Evolutionary conservation across 2,797 vertebrate genomes (phyloP).

Genomic region (Steatocranus sp.): DNA sequence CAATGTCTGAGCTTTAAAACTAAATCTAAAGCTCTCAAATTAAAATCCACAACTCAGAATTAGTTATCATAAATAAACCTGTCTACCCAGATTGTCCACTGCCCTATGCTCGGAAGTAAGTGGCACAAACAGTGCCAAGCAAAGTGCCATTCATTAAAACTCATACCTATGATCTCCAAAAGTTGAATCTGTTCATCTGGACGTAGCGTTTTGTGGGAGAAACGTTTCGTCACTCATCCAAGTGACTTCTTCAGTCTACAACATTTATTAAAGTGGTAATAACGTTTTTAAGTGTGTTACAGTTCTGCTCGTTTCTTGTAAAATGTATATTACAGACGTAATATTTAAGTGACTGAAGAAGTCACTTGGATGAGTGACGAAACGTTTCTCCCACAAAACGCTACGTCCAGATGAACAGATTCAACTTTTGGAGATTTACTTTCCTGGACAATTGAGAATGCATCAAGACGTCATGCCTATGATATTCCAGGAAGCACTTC

Average conservation of each 20-base stretch:
- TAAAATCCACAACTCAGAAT: not conserved
- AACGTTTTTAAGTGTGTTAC: not conserved
- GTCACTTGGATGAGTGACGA: too few species aligned
- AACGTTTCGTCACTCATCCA: too few species aligned
- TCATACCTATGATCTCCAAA: too few species aligned
- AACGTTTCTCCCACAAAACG: too few species aligned
- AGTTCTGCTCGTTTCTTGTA: not conserved
- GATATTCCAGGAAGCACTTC: slow-evolving; percentile 33
- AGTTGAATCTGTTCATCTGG: too few species aligned
- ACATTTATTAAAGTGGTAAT: not conserved
- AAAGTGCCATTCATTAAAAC: not conserved
- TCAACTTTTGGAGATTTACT: too few species aligned
- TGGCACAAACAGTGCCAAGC: not conserved
- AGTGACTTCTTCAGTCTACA: too few species aligned
- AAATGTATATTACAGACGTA: fast-evolving
- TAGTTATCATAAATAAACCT: not conserved
- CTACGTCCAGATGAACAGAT: too few species aligned
- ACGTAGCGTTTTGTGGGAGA: too few species aligned
- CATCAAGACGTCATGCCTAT: too few species aligned
- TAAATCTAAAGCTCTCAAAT: not conserved
- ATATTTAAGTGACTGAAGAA: too few species aligned
- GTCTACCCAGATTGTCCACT: not conserved
- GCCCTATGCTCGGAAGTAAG: not conserved
- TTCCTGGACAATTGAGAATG: too few species aligned
- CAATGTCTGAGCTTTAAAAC: not conserved